Conservation (phyloP, 2,888 invertebrate genomes). For the Aelia acuminata region DNA sequence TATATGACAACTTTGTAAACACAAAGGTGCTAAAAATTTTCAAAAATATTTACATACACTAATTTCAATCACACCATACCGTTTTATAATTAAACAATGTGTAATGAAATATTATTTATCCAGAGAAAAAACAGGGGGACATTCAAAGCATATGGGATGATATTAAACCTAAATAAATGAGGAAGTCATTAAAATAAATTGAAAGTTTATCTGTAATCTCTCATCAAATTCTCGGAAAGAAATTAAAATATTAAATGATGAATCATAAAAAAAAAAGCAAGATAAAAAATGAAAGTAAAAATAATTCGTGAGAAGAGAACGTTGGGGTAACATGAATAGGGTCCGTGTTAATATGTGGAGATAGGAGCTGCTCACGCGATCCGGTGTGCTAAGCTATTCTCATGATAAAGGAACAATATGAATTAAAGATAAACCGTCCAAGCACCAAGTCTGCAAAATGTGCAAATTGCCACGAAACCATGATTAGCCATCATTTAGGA, state of each 20-base stretch:
- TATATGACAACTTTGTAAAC: no score
- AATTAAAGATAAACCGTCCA: not conserved
- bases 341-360: constrained; percentile 28
- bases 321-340: not conserved
- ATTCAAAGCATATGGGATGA: no score
- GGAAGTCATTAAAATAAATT: not conserved
- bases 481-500: not conserved
- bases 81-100: no score
- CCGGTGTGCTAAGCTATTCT: constrained; percentile 11
- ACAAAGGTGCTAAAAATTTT: no score
- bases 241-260: not conserved
- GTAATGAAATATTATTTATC: no score
- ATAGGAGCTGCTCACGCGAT: constrained; percentile 15
- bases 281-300: no score
- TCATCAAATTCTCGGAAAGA: constrained; percentile 24
- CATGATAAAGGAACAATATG: constrained; percentile 19
- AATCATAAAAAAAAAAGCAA: not conserved
- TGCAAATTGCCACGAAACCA: not conserved
- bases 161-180: no score
- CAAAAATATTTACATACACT: no score
- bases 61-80: no score
- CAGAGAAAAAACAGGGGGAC: no score
- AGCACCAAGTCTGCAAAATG: not conserved
- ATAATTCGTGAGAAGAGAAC: constrained; percentile 12
- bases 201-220: not conserved